phyloP scores from a whole-genome alignment of 2,113 vertebrate genomes.

The Cinclus cinclus region DNA sequence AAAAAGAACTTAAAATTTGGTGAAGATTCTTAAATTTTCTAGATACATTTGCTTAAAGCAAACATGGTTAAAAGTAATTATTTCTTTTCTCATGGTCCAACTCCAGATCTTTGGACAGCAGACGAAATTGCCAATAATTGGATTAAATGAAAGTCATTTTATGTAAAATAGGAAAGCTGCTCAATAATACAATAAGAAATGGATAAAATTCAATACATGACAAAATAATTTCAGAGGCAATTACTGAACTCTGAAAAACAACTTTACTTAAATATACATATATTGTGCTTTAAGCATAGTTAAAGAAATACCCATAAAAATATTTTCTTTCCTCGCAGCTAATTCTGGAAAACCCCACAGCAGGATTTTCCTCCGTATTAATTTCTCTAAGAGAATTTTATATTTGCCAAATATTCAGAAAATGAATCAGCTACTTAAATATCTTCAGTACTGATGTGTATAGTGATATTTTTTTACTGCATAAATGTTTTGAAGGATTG shows the following conservation, averaged over 20 bases:
- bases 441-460: background rate
- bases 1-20: background rate
- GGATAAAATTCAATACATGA: background rate
- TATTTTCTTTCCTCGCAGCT: background rate
- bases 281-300: background rate
- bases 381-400: background rate
- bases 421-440: background rate
- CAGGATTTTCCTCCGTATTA: background rate
- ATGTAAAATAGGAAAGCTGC: background rate
- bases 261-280: background rate
- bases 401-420: background rate
- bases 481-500: background rate
- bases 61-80: background rate
- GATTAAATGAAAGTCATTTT: conserved; percentile 7
- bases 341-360: background rate
- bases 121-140: background rate
- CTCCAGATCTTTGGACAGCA: background rate
- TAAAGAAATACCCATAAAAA: background rate
- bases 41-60: background rate
- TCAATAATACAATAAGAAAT: background rate
- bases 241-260: background rate
- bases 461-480: background rate
- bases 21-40: background rate
- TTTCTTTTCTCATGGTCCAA: background rate
- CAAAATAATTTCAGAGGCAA: background rate